Conservation (phyloP, 1,140 invertebrate species). For the Micrasema minimum region DNA sequence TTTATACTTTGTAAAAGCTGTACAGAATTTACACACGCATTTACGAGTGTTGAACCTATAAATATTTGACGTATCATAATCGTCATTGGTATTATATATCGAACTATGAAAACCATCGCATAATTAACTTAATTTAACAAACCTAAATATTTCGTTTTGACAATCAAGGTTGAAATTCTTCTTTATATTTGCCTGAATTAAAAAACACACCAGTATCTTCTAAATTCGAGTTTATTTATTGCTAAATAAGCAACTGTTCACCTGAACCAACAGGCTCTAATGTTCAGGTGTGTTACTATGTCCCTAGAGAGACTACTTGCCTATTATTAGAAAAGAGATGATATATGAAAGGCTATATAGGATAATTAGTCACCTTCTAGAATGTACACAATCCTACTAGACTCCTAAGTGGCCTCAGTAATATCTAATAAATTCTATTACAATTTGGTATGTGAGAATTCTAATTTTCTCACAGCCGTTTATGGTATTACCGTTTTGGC, state of each 20-base stretch:
- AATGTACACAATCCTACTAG: not conserved
- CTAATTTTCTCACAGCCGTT: not conserved
- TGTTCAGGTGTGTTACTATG: slow-evolving; percentile 11
- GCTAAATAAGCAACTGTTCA: not conserved
- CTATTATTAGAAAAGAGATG: not conserved
- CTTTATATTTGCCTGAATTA: slow-evolving; percentile 14
- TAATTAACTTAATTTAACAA: too few species aligned
- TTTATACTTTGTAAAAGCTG: too few species aligned
- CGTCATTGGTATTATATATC: too few species aligned
- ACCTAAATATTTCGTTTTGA: not conserved
- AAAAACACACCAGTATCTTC: slow-evolving; percentile 23
- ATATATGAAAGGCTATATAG: not conserved
- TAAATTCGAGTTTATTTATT: slow-evolving; percentile 5
- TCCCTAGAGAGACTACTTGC: too few species aligned
- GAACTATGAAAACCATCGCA: too few species aligned
- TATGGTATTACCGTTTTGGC: not conserved
- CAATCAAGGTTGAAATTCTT: slow-evolving; percentile 17
- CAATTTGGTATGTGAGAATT: not conserved
- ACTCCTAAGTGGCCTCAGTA: not conserved
- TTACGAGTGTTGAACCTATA: too few species aligned
- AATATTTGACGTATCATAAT: too few species aligned
- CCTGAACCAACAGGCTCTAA: slow-evolving; percentile 20
- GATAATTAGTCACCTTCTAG: slow-evolving; percentile 23
- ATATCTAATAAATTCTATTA: not conserved
- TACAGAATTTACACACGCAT: too few species aligned